phyloP scores from a whole-genome alignment of 2,888 invertebrate genomes.

The Geophilus truncorum region DNA sequence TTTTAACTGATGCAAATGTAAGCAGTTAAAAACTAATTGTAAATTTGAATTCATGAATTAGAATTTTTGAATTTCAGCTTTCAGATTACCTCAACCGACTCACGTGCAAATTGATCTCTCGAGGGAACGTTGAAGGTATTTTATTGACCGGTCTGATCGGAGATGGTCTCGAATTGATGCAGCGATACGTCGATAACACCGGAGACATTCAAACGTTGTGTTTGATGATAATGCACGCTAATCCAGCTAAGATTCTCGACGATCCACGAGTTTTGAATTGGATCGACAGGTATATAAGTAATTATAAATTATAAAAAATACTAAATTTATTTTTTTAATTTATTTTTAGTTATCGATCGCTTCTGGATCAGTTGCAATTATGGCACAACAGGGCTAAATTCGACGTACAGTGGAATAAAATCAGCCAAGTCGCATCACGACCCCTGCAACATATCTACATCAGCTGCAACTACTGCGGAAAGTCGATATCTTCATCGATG shows the following conservation, averaged over 20 bases:
- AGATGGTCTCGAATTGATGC: constrained; percentile 73
- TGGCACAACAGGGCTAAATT: constrained; percentile 75
- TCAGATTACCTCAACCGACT: constrained; percentile 70
- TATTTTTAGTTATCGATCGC: constrained; percentile 65
- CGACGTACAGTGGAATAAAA: constrained; percentile 69
- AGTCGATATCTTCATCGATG: constrained; percentile 76
- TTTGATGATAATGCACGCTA: constrained; percentile 70
- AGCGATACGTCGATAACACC: constrained; percentile 77
- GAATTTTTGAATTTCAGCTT: constrained; percentile 58
- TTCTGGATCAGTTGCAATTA: constrained; percentile 83
- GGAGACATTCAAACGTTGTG: constrained; percentile 90
- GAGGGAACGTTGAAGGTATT: constrained; percentile 77
- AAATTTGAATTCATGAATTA: not conserved
- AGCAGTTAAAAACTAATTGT: too few relatives aligned
- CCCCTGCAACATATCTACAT: constrained; percentile 61
- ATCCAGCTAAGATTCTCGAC: constrained; percentile 63
- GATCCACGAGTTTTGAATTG: constrained; percentile 51
- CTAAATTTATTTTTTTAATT: constrained; percentile 15
- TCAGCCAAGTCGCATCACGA: constrained; percentile 45
- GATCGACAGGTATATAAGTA: constrained; percentile 38
- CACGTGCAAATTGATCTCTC: constrained; percentile 63
- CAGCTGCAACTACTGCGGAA: constrained; percentile 91
- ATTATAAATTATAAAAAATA: not conserved
- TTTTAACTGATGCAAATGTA: constrained; percentile 64
- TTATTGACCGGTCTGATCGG: constrained; percentile 62